phyloP scores from a whole-genome alignment of 1,140 invertebrate genomes.

The Megalonaias nervosa region DNA sequence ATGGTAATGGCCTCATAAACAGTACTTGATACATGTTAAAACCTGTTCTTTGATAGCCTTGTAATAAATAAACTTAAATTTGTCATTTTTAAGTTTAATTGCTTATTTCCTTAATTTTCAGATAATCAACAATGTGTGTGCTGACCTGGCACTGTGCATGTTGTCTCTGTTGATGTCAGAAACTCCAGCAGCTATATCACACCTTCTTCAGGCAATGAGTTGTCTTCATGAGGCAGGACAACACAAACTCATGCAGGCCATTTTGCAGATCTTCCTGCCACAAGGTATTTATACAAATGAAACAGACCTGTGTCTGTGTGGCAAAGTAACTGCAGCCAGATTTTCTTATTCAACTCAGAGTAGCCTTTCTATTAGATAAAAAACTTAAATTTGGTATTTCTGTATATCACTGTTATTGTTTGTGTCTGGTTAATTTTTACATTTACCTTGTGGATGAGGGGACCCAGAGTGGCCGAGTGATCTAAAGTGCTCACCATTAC shows the following conservation, averaged over 20 bases:
- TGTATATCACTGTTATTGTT: too few species aligned
- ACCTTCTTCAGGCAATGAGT: conserved; percentile 56
- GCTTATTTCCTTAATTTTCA: conserved; percentile 28
- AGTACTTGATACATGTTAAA: too few species aligned
- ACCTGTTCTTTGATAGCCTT: too few species aligned
- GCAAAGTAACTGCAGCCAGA: background rate
- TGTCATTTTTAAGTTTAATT: background rate
- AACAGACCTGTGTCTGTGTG: background rate
- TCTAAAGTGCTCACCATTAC: too few species aligned
- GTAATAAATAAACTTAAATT: too few species aligned
- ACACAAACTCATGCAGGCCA: conserved; percentile 47
- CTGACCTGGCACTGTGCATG: conserved; percentile 57
- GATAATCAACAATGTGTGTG: conserved; percentile 56
- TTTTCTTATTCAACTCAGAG: background rate
- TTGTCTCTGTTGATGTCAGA: conserved; percentile 61
- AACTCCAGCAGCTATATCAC: conserved; percentile 62
- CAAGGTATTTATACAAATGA: conserved; percentile 43
- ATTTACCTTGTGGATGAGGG: too few species aligned
- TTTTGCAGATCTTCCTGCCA: conserved; percentile 58
- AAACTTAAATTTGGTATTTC: too few species aligned
- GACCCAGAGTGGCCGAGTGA: too few species aligned
- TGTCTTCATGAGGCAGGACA: conserved; percentile 56
- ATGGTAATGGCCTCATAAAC: too few species aligned
- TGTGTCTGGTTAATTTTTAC: too few species aligned
- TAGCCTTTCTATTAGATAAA: too few species aligned